Evolutionary conservation across 2,888 invertebrate species (phyloP).

Genomic region (Hedychridium roseum): DNA sequence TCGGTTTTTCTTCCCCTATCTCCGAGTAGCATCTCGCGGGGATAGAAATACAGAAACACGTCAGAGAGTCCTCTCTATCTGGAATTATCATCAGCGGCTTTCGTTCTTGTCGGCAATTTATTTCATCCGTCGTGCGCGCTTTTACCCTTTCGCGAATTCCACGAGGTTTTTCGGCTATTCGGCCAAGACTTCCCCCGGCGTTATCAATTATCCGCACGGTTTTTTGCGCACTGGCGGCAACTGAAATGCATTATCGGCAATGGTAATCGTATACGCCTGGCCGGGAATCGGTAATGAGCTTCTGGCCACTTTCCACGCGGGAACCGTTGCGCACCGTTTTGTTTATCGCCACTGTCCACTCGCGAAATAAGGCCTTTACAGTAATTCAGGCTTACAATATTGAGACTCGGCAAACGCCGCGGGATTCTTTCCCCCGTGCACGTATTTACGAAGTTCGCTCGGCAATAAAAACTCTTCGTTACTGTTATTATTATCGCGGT

Average conservation of each 20-base stretch:
- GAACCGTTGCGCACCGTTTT: constrained; percentile 11
- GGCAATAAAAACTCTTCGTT: constrained; percentile 35
- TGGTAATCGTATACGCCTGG: constrained; percentile 24
- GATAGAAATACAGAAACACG: no score
- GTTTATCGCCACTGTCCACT: constrained; percentile 10
- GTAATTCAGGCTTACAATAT: constrained; percentile 42
- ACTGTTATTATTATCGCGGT: constrained; percentile 23
- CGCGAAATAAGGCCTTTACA: constrained; percentile 36
- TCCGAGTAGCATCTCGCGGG: no score
- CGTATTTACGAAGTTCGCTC: constrained; percentile 3
- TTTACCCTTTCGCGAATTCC: background rate
- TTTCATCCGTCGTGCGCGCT: constrained; percentile 4
- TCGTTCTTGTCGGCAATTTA: background rate
- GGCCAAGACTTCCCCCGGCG: constrained; percentile 2
- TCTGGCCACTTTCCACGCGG: constrained; percentile 2
- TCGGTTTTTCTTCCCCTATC: no score
- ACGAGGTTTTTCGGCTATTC: background rate
- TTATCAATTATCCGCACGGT: constrained; percentile 25
- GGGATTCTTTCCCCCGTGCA: constrained; percentile 9
- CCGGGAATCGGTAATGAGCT: constrained; percentile 24
- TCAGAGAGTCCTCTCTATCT: no score
- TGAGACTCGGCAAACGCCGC: constrained; percentile 18
- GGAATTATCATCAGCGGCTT: no score
- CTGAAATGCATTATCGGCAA: constrained; percentile 22
- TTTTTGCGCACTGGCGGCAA: constrained; percentile 14